Conservation (phyloP, 1,140 invertebrate species). For the Whitmania pigra region DNA sequence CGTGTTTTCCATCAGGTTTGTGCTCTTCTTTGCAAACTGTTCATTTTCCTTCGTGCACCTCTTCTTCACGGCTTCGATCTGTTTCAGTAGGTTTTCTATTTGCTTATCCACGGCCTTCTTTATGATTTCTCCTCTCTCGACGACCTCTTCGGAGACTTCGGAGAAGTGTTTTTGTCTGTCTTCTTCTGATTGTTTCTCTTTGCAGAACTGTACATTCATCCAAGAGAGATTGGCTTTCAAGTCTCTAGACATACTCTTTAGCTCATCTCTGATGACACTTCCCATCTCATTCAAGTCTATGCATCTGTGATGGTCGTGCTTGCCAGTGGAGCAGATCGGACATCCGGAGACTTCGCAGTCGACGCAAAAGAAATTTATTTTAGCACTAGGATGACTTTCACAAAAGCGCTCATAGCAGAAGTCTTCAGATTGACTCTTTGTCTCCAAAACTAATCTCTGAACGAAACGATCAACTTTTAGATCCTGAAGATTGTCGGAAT, state of each 20-base stretch:
- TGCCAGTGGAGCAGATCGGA: not conserved
- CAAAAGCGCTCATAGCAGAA: too few relatives aligned
- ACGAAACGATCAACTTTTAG: not conserved
- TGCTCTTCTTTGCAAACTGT: not conserved
- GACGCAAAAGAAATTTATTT: conserved; percentile 7
- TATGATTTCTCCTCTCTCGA: not conserved
- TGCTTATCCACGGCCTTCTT: not conserved
- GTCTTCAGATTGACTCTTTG: too few relatives aligned
- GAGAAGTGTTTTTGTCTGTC: not conserved
- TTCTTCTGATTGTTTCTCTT: conserved; percentile 1
- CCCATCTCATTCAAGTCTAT: conserved; percentile 3
- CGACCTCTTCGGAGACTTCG: not conserved
- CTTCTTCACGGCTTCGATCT: not conserved
- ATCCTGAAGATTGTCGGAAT: too few relatives aligned
- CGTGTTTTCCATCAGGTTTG: not conserved
- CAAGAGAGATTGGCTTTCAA: not conserved
- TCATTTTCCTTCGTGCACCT: not conserved
- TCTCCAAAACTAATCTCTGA: not conserved
- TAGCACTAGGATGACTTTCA: not conserved
- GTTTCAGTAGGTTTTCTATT: not conserved
- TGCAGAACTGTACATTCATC: not conserved
- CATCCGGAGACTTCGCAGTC: not conserved
- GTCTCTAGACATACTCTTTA: not conserved
- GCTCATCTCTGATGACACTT: not conserved
- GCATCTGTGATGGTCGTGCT: not conserved